These are phyloP conservation scores for Drosophila quinaria DNA, from an alignment of 2,888 invertebrate genomes.

Conservation along the genomic window DNA sequence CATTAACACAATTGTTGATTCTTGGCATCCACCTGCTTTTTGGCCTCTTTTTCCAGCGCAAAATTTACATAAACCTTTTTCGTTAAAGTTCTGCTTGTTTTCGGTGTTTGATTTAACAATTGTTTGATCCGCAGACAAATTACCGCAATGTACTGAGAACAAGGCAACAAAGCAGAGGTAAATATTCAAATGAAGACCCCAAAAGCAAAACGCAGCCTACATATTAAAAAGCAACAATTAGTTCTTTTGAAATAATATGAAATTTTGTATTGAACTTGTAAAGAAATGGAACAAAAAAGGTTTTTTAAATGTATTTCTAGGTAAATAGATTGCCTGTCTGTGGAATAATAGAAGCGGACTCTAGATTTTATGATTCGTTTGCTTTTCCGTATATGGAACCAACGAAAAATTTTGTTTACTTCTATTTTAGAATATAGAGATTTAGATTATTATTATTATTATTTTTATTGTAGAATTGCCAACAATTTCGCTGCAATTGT, in stretches of 20 bases:
- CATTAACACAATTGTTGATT: conserved; percentile 51
- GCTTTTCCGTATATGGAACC: neutral
- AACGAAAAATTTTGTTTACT: no score
- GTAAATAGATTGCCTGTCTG: conserved; percentile 4
- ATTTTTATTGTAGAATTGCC: no score
- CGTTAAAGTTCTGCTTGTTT: conserved; percentile 8
- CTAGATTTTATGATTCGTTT: neutral
- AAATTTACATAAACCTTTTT: conserved; percentile 58
- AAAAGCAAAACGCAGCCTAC: conserved; percentile 46
- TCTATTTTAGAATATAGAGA: no score
- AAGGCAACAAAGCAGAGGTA: conserved; percentile 25
- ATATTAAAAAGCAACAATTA: conserved; percentile 53
- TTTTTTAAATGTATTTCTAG: conserved; percentile 3
- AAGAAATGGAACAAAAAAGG: neutral
- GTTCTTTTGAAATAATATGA: conserved; percentile 3
- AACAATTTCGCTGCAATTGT: no score
- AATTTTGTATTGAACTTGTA: conserved; percentile 13
- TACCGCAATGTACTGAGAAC: conserved; percentile 41
- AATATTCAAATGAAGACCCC: conserved; percentile 60
- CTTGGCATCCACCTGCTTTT: conserved; percentile 29
- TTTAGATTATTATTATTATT: no score
- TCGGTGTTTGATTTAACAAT: conserved; percentile 40
- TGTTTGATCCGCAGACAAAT: conserved; percentile 71
- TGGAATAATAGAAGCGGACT: neutral
- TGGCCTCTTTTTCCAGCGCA: conserved; percentile 29